phyloP scores from a whole-genome alignment of 1,140 invertebrate species.

The Phocides pigmalion region DNA sequence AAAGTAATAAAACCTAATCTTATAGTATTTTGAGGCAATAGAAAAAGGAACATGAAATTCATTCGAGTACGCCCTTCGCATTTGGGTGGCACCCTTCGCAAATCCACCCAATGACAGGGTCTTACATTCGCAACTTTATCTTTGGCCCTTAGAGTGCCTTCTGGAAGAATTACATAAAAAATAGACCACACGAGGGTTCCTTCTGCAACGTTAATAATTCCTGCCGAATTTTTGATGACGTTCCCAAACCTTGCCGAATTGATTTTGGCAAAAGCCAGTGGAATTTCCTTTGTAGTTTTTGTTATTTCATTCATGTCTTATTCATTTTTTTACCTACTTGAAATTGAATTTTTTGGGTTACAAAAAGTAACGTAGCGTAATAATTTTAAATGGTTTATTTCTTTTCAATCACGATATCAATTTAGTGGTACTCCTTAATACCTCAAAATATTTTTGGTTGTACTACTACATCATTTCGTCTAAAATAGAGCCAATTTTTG shows the following conservation, averaged over 20 bases:
- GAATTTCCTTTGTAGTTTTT: background rate
- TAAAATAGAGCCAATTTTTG: no score
- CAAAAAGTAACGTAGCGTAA: no score
- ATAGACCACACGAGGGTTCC: slow-evolving; percentile 50
- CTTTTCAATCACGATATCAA: no score
- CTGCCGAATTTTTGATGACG: slow-evolving; percentile 43
- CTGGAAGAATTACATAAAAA: slow-evolving; percentile 54
- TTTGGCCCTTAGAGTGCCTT: slow-evolving; percentile 44
- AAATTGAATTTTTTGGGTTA: no score
- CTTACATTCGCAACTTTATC: slow-evolving; percentile 58
- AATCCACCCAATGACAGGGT: slow-evolving; percentile 58
- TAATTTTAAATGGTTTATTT: no score
- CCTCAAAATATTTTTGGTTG: no score
- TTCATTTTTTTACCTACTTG: background rate
- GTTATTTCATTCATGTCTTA: background rate
- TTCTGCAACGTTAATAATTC: slow-evolving; percentile 40
- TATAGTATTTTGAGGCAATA: background rate
- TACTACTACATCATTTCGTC: no score
- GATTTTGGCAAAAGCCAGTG: slow-evolving; percentile 25
- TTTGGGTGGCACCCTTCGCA: slow-evolving; percentile 63
- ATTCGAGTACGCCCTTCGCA: slow-evolving; percentile 49
- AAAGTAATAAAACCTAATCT: background rate
- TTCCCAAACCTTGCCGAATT: slow-evolving; percentile 45
- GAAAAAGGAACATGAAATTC: background rate
- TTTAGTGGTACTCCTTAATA: no score